Conservation (phyloP, 2,888 invertebrate species). For the Parapristionchus giblindavisi region DNA sequence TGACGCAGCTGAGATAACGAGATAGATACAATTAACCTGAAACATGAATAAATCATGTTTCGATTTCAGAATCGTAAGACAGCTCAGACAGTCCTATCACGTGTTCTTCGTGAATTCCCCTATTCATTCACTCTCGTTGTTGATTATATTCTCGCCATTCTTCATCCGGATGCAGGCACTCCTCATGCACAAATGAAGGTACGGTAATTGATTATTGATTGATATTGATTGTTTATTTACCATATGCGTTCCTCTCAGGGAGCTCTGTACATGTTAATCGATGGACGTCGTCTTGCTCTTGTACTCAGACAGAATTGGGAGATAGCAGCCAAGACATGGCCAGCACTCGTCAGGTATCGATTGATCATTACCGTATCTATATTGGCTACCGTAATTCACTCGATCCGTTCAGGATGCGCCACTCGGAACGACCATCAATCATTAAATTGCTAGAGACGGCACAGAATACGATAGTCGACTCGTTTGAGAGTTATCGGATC, state of each 20-base stretch:
- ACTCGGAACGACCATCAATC: conserved; percentile 82
- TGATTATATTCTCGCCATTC: conserved; percentile 76
- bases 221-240: too few relatives aligned
- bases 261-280: conserved; percentile 81
- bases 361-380: not conserved
- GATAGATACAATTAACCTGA: too few relatives aligned
- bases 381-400: not conserved
- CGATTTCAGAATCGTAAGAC: conserved; percentile 48
- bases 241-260: too few relatives aligned
- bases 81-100: conserved; percentile 48
- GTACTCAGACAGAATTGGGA: conserved; percentile 82
- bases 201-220: too few relatives aligned
- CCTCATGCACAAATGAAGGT: conserved; percentile 80
- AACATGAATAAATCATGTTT: too few relatives aligned
- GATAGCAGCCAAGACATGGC: conserved; percentile 80
- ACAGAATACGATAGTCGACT: conserved; percentile 70
- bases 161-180: conserved; percentile 74
- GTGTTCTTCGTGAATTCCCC: conserved; percentile 74
- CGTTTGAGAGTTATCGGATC: conserved; percentile 66
- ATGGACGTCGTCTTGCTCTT: conserved; percentile 78
- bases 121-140: conserved; percentile 79
- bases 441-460: conserved; percentile 71
- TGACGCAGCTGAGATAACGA: too few relatives aligned
- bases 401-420: conserved; percentile 74
- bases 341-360: conserved; percentile 76